Evolutionary conservation across 2,113 vertebrate genomes (phyloP), one percentile per base, ranked within the genome.

Genomic region (Ciconia maguari): DNA sequence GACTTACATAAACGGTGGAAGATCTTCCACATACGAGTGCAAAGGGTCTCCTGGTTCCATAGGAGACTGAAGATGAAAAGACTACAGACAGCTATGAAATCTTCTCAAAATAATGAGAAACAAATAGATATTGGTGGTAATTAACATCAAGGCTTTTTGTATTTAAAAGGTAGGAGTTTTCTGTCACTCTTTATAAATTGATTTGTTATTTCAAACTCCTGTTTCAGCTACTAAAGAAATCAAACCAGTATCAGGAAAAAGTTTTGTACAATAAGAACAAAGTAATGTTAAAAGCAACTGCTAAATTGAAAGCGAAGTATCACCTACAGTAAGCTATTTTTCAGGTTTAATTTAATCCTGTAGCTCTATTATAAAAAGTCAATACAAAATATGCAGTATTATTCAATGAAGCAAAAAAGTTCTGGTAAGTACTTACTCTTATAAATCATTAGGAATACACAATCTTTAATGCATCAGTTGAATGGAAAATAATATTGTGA

Each of bases 401-500:
- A 85, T 51, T 96, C 83, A 96, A 87, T 90, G 61, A 96, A 94
- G 60, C 11, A 94, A 55, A 94, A 84, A 88, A 87, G 58, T 76
- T 82, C 38, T 60, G 57, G 25, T 87, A 93, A 83, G 49, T 76
- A 92, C 79, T 52, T 82, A 54, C 51, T 83, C 76, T 68, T 83
- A 82, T 64, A 94, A 94, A 92, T 92, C 65, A 94, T 79, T 77
- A 66, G 9, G 51, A 68, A 92, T 82, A 94, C 2, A 93, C 27
- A 64, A 87, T 54, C 30, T 38, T 97, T 86, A 96, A 74, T 74
- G 22, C 30, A 90, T 36, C 69, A 75, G 46, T 32, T 96, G 46
- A 92, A 93, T 90, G n/a, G 64, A 96, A 97, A 92, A 51, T 70
- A 94, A 70, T 42, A 91, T 5, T 46, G 21, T 51, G 61, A 85